A percentile compares a stretch with the other conserved stretches of the same genome.
phyloP scores from a whole-genome alignment of 1,140 invertebrate species.

The Lepidostoma basale region DNA sequence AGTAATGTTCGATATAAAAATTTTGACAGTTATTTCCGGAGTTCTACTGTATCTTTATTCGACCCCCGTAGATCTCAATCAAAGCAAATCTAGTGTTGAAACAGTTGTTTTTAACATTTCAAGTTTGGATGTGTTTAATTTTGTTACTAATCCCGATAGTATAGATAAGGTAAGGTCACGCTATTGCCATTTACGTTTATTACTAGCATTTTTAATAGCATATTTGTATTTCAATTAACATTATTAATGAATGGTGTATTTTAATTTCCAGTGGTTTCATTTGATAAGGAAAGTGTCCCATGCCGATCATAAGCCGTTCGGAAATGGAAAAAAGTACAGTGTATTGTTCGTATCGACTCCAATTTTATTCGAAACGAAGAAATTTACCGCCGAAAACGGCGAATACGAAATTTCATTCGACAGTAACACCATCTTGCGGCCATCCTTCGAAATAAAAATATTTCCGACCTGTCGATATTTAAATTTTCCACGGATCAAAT shows the following conservation, averaged over 20 bases:
- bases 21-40: constrained; percentile 4
- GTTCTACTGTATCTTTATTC: constrained; percentile 5
- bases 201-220: not conserved
- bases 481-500: constrained; percentile 18
- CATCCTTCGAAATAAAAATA: constrained; percentile 22
- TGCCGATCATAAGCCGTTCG: constrained; percentile 16
- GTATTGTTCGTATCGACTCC: constrained; percentile 12
- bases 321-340: constrained; percentile 27
- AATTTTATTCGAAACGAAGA: constrained; percentile 28
- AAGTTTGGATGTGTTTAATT: constrained; percentile 13
- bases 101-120: constrained; percentile 8
- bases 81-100: constrained; percentile 17
- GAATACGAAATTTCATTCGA: constrained; percentile 7
- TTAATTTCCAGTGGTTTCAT: constrained; percentile 28
- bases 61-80: not conserved
- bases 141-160: constrained; percentile 22
- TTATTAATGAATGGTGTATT: not conserved
- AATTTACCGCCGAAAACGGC: not conserved
- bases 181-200: not conserved
- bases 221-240: not conserved
- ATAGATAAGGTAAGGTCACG: constrained; percentile 14
- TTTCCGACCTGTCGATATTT: not conserved
- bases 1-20: constrained; percentile 27
- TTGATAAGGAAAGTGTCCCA: constrained; percentile 24
- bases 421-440: constrained; percentile 21